A percentile compares a stretch with the other conserved stretches of the same genome.
Conservation (phyloP, 2,113 vertebrate genomes). For the Hydrolagus affinis region DNA sequence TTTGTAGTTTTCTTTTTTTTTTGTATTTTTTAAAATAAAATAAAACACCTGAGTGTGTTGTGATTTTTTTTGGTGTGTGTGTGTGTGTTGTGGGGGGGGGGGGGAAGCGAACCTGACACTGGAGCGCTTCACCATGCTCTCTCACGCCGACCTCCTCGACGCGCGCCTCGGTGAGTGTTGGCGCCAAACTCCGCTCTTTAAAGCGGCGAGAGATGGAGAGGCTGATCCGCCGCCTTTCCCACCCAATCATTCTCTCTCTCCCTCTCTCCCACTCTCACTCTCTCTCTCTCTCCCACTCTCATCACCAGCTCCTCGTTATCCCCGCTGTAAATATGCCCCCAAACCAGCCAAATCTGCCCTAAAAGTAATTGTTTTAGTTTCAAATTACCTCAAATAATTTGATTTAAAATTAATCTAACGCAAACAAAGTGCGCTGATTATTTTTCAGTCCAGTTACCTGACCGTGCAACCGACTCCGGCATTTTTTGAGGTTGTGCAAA, state of each 20-base stretch:
- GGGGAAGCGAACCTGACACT: constrained; percentile 78
- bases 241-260: too few relatives aligned
- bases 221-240: too few relatives aligned
- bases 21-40: constrained; percentile 89
- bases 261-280: too few relatives aligned
- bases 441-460: constrained; percentile 12
- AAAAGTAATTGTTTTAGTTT: constrained; percentile 89
- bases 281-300: too few relatives aligned
- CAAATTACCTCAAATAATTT: constrained; percentile 75
- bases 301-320: constrained; percentile 59
- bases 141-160: too few relatives aligned
- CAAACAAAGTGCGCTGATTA: background rate
- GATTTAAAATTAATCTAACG: constrained; percentile 62
- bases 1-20: constrained; percentile 81
- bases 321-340: constrained; percentile 68
- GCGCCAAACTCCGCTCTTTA: too few relatives aligned
- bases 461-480: constrained; percentile 26
- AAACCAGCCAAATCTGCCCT: constrained; percentile 86
- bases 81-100: too few relatives aligned
- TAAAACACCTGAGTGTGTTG: constrained; percentile 60
- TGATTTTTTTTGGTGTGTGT: constrained; percentile 75
- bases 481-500: constrained; percentile 2
- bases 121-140: constrained; percentile 96
- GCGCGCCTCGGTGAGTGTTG: constrained; percentile 94
- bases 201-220: too few relatives aligned